These are phyloP conservation scores for Gavia stellata DNA, from an alignment of 2,113 vertebrate species.

Conservation along the genomic window DNA sequence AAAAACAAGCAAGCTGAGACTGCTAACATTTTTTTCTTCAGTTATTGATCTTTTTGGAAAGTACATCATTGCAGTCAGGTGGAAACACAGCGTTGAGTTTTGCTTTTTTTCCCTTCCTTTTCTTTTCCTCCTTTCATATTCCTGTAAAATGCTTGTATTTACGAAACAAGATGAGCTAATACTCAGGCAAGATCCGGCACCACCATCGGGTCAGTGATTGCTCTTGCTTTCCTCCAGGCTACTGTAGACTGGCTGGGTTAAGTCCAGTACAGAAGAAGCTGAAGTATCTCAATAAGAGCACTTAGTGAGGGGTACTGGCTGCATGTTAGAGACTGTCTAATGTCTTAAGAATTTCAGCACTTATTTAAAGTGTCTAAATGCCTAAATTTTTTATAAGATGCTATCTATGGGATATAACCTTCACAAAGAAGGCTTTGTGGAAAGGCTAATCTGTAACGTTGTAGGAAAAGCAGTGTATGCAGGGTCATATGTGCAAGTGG, in stretches of 20 bases:
- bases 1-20: neutral
- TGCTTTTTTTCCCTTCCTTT: neutral
- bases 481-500: neutral
- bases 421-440: no score
- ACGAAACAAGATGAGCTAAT: neutral
- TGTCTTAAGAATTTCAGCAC: neutral
- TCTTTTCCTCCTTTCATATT: neutral
- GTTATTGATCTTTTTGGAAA: neutral
- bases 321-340: neutral
- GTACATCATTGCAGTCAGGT: neutral
- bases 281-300: neutral
- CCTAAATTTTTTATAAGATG: neutral
- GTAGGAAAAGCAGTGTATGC: neutral
- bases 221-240: neutral
- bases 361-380: neutral
- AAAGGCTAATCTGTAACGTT: neutral
- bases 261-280: neutral
- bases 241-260: neutral
- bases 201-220: neutral
- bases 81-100: neutral
- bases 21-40: neutral
- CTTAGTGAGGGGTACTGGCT: neutral
- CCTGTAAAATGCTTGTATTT: neutral
- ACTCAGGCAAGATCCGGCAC: fast-evolving
- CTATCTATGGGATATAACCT: no score